Evolutionary conservation across 1,140 invertebrate genomes (phyloP).

Genomic region (Bradynema listronoti): DNA sequence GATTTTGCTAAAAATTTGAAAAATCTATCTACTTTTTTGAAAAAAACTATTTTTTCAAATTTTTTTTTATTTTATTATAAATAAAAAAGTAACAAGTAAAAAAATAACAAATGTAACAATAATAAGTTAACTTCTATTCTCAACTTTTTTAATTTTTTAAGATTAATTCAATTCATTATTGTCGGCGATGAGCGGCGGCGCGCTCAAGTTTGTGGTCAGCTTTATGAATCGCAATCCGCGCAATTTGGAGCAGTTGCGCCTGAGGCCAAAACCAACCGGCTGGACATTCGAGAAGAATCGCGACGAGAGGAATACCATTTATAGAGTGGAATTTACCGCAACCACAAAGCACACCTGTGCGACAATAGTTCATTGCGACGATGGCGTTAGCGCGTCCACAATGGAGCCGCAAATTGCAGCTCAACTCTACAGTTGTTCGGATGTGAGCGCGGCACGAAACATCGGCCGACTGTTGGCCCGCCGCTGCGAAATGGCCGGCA

Average conservation of each 20-base stretch:
- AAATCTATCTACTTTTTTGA: no score
- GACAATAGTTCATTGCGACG: constrained; percentile 69
- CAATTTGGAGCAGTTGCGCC: constrained; percentile 75
- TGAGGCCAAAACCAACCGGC: constrained; percentile 74
- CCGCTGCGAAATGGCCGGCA: constrained; percentile 74
- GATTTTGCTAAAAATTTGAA: no score
- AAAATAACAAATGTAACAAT: no score
- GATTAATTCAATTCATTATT: neutral
- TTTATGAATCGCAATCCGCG: constrained; percentile 75
- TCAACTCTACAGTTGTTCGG: constrained; percentile 74
- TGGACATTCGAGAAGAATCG: constrained; percentile 69
- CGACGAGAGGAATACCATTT: constrained; percentile 68
- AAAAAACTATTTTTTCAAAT: no score
- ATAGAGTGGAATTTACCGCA: constrained; percentile 58
- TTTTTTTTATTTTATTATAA: no score
- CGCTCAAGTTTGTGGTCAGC: constrained; percentile 12
- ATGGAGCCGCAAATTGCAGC: constrained; percentile 76
- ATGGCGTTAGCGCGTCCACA: constrained; percentile 71
- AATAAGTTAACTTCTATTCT: no score
- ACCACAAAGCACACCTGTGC: constrained; percentile 61
- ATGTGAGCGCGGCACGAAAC: constrained; percentile 71
- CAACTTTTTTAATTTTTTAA: no score
- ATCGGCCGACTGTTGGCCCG: constrained; percentile 72
- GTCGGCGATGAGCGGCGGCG: constrained; percentile 11
- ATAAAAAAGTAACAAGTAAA: no score